Percentiles rank a stretch among this genome's conserved stretches.
phyloP scores from a whole-genome alignment of 2,113 vertebrate species.

The Pelodiscus sinensis region DNA sequence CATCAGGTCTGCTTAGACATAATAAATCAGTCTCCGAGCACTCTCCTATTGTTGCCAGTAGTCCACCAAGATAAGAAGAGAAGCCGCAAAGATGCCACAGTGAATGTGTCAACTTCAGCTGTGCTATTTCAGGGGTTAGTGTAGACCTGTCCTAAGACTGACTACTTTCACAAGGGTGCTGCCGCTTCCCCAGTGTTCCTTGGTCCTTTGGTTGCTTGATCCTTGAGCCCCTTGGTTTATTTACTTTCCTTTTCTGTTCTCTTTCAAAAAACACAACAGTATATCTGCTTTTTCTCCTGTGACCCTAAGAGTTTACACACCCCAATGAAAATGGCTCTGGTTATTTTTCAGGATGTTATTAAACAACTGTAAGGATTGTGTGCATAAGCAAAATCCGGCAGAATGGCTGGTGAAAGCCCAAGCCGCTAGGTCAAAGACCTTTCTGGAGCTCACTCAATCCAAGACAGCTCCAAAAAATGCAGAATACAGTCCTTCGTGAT shows the following conservation, averaged over 20 bases:
- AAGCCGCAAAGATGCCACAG: too few relatives aligned
- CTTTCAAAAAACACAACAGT: background rate
- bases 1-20: too few relatives aligned
- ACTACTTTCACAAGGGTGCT: background rate
- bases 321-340: background rate
- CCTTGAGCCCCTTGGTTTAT: background rate
- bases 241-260: background rate
- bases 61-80: too few relatives aligned
- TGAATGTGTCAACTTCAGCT: too few relatives aligned
- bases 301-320: background rate
- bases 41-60: too few relatives aligned
- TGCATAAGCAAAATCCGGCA: background rate
- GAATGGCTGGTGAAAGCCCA: background rate
- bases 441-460: background rate
- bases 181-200: background rate
- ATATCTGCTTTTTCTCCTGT: background rate
- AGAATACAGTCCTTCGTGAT: background rate
- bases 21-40: too few relatives aligned
- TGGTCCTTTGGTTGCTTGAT: rapidly evolving
- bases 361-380: background rate
- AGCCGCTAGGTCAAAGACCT: background rate
- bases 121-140: too few relatives aligned
- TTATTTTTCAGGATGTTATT: background rate
- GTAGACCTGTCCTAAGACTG: too few relatives aligned
- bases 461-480: rapidly evolving